phyloP scores from a whole-genome alignment of 2,888 invertebrate species.

The Prionchulus punctatus region DNA sequence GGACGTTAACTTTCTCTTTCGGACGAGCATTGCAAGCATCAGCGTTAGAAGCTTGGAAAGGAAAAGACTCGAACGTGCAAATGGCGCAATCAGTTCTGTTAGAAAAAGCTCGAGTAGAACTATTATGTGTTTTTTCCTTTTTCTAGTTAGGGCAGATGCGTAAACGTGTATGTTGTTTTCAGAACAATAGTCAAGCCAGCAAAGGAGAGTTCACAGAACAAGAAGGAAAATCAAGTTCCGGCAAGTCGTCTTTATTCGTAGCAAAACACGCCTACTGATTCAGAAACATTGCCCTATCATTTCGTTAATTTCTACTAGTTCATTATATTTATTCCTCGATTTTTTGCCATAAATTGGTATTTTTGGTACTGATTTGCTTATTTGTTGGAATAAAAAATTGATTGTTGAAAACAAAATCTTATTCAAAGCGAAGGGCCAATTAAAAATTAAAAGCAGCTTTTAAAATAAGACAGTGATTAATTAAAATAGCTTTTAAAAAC shows the following conservation, averaged over 20 bases:
- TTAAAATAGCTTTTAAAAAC: no score
- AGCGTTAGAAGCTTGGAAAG: constrained; percentile 82
- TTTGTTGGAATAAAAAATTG: no score
- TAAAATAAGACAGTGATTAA: no score
- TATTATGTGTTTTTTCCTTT: neutral
- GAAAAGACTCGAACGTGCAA: constrained; percentile 67
- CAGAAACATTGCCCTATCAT: no score
- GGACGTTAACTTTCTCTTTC: constrained; percentile 93
- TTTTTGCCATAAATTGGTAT: no score
- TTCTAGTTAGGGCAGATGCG: neutral
- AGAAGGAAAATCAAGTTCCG: constrained; percentile 65
- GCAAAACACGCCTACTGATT: constrained; percentile 91
- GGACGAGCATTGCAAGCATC: constrained; percentile 93
- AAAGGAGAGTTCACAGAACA: constrained; percentile 79
- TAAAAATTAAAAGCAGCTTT: no score
- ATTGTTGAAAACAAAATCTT: no score
- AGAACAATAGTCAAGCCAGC: constrained; percentile 80
- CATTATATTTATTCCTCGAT: no score
- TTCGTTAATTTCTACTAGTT: no score
- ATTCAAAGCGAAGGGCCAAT: no score
- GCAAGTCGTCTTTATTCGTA: constrained; percentile 70
- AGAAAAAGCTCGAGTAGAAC: constrained; percentile 17
- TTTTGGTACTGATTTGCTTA: no score
- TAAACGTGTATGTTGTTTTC: constrained; percentile 31
- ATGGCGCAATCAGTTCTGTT: constrained; percentile 63